phyloP scores from a whole-genome alignment of 2,113 vertebrate species.

The Phaethon lepturus region DNA sequence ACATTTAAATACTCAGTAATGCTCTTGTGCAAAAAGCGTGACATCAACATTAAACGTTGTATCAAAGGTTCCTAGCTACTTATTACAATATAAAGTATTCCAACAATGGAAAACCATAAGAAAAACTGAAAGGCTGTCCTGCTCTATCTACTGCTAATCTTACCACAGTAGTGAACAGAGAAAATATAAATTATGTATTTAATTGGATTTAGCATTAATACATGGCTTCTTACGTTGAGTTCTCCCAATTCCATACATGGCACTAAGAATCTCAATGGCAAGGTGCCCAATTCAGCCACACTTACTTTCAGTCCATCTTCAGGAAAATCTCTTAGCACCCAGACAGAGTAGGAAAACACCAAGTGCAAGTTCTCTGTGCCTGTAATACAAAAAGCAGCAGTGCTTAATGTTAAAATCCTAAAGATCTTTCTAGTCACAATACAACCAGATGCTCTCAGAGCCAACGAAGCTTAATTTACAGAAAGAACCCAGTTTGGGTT shows the following conservation, averaged over 20 bases:
- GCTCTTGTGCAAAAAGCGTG: not conserved
- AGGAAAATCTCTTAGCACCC: constrained; percentile 94
- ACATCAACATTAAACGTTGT: not conserved
- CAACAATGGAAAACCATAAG: not conserved
- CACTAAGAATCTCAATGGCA: not conserved
- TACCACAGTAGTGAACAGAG: not conserved
- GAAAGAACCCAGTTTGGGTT: accelerated
- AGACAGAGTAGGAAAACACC: constrained; percentile 94
- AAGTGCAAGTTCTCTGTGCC: constrained; percentile 92
- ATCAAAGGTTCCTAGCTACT: not conserved
- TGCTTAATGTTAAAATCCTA: not conserved
- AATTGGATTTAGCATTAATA: not conserved
- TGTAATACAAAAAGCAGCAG: constrained; percentile 54
- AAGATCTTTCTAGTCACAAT: not conserved
- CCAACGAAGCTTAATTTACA: not conserved
- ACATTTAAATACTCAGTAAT: not conserved
- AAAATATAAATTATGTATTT: not conserved
- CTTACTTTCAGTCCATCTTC: constrained; percentile 95
- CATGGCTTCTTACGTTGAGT: not conserved
- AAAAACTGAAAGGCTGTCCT: not conserved
- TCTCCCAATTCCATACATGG: not conserved
- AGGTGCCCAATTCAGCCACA: not conserved
- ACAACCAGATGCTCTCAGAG: not conserved
- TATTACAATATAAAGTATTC: not conserved
- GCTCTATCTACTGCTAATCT: not conserved